phyloP scores from a whole-genome alignment of 2,113 vertebrate genomes.

The Pterocles orientalis region DNA sequence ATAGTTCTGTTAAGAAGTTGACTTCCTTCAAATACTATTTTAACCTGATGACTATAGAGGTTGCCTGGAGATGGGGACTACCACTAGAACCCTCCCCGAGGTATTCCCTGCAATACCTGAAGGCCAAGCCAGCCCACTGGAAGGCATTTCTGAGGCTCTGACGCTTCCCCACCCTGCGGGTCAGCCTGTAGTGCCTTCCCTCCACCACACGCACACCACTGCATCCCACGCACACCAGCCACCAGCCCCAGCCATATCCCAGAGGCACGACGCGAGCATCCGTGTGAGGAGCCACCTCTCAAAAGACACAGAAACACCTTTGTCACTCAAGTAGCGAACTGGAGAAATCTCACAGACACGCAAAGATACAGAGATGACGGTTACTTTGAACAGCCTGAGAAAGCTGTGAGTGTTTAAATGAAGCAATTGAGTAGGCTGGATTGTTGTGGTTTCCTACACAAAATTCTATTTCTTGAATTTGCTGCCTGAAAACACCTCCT shows the following conservation, averaged over 20 bases:
- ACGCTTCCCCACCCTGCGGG: not conserved
- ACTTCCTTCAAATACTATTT: not conserved
- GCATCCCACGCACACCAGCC: not conserved
- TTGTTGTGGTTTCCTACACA: not conserved
- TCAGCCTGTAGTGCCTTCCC: not conserved
- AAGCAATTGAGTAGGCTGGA: not conserved
- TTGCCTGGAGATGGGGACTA: not conserved
- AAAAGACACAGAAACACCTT: not conserved
- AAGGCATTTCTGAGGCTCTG: not conserved
- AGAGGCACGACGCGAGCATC: not conserved
- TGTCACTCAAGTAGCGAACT: not conserved
- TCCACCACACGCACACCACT: not conserved
- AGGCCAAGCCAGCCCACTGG: not conserved
- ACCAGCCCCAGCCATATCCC: not conserved
- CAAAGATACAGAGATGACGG: not conserved
- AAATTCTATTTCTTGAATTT: not conserved
- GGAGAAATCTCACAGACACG: not conserved
- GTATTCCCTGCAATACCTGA: not conserved
- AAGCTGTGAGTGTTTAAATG: not conserved
- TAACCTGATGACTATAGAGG: not conserved
- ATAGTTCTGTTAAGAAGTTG: not conserved
- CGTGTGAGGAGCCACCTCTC: not conserved
- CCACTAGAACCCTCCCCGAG: not conserved
- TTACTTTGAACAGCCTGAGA: not conserved
- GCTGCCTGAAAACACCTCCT: too few relatives aligned